Evolutionary conservation across 2,797 vertebrate genomes (phyloP).

Genomic region (Hippopotamyrus pictus): DNA sequence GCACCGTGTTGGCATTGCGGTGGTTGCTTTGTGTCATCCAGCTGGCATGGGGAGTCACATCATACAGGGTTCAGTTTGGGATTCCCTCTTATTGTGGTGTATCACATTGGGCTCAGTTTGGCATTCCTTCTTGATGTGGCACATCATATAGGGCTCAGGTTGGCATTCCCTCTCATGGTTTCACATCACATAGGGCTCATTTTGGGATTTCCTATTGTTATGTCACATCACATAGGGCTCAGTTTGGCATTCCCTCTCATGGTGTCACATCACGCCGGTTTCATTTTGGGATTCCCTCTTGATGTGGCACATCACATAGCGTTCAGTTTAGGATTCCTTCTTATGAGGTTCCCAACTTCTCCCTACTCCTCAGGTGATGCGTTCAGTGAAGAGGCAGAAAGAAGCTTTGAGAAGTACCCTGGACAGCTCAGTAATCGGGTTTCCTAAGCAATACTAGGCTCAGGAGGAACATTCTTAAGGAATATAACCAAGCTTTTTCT

Average conservation of each 20-base stretch:
- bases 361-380: slow-evolving; percentile 69
- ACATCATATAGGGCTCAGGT: not conserved
- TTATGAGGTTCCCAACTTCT: not conserved
- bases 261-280: not conserved
- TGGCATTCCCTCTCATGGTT: not conserved
- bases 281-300: not conserved
- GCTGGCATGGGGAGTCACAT: not conserved
- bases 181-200: not conserved
- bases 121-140: no score
- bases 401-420: slow-evolving; percentile 85
- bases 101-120: not conserved
- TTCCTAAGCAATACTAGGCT: slow-evolving; percentile 42
- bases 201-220: not conserved
- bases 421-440: slow-evolving; percentile 94
- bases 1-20: not conserved
- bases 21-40: not conserved
- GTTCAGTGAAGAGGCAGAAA: slow-evolving; percentile 89
- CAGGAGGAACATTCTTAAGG: not conserved
- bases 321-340: not conserved
- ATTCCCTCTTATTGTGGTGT: not conserved
- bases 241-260: not conserved
- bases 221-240: not conserved
- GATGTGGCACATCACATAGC: not conserved
- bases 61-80: not conserved
- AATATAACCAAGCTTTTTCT: not conserved